Evolutionary conservation across 2,888 invertebrate genomes (phyloP).

Genomic region (Cephus spinipes): DNA sequence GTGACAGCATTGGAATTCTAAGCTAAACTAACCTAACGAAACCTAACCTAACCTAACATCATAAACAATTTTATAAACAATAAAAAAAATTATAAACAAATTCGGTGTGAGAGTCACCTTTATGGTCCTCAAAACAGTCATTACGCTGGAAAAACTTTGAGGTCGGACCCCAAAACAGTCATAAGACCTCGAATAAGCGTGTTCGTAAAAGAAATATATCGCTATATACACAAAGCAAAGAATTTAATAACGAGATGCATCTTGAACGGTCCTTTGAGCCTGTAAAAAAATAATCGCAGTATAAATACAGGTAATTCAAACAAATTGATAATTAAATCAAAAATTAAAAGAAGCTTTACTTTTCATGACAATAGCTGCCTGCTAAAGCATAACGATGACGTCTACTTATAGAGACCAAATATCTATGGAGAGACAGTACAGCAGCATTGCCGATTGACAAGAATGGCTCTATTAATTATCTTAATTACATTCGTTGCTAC

Average conservation of each 20-base stretch:
- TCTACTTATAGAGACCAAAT: background rate
- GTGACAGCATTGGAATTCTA: too few relatives aligned
- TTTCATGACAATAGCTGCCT: background rate
- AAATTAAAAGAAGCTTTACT: background rate
- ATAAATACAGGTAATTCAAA: background rate
- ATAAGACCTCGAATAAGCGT: too few relatives aligned
- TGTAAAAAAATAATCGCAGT: background rate
- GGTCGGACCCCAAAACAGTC: too few relatives aligned
- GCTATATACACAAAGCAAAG: background rate
- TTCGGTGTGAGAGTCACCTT: too few relatives aligned
- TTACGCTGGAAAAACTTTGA: too few relatives aligned
- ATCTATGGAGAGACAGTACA: background rate
- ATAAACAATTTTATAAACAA: too few relatives aligned
- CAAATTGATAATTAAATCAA: background rate
- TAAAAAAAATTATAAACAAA: too few relatives aligned
- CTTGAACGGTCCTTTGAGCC: background rate
- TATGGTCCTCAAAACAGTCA: too few relatives aligned
- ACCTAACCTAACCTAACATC: too few relatives aligned
- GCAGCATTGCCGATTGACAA: background rate
- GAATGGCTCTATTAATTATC: background rate
- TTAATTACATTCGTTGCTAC: too few relatives aligned
- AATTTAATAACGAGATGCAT: background rate
- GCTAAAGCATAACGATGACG: background rate
- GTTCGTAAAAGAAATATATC: too few relatives aligned
- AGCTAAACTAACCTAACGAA: too few relatives aligned